These are phyloP conservation scores for Rhamnusium bicolor DNA, from an alignment of 2,888 invertebrate species.

Conservation along the genomic window DNA sequence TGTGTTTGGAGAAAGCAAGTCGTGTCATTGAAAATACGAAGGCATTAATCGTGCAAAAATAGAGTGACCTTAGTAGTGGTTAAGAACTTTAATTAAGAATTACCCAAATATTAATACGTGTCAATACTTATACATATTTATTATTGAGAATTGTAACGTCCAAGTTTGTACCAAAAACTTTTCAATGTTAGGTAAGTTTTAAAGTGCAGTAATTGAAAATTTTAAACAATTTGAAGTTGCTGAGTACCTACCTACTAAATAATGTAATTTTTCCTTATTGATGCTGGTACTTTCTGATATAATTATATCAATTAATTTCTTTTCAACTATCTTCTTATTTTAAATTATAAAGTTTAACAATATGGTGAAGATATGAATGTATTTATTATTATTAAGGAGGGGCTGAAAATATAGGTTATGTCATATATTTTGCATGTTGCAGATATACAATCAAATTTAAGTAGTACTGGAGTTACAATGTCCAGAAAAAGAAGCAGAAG, in stretches of 20 bases:
- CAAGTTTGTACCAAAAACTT: conserved; percentile 25
- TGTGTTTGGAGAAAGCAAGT: not conserved
- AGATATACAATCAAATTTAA: conserved; percentile 53
- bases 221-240: not conserved
- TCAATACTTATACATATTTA: not conserved
- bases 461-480: conserved; percentile 57
- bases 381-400: conserved; percentile 14
- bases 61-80: conserved; percentile 3
- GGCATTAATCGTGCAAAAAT: not conserved
- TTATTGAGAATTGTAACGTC: conserved; percentile 17
- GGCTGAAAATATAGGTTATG: conserved; percentile 24
- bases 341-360: not conserved
- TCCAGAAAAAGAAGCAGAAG: conserved; percentile 69
- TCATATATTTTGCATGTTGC: conserved; percentile 39
- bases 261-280: not conserved
- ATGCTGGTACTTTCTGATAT: not conserved
- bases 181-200: conserved; percentile 56
- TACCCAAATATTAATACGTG: conserved; percentile 7
- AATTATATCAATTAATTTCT: not conserved
- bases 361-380: not conserved
- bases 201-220: not conserved
- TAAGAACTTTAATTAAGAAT: not conserved
- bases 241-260: not conserved
- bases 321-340: not conserved
- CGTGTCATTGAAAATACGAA: not conserved